A percentile compares a stretch with the other conserved stretches of the same genome.
phyloP scores from a whole-genome alignment of 2,797 vertebrate species.

The Delichon dasypus region DNA sequence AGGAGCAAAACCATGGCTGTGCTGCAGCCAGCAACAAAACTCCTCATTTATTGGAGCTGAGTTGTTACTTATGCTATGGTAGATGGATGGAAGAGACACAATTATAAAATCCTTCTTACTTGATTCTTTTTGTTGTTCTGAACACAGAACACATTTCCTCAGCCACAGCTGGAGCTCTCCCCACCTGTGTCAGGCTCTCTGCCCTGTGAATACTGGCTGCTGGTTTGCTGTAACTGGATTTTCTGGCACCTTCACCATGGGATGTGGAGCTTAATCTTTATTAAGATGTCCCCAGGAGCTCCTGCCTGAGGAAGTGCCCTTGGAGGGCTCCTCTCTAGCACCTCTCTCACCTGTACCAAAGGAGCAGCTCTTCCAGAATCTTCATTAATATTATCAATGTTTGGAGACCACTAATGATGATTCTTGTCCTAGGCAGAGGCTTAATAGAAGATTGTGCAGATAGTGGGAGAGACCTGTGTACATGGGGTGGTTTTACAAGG shows the following conservation, averaged over 20 bases:
- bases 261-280: background rate
- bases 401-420: background rate
- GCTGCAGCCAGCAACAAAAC: background rate
- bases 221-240: background rate
- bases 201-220: background rate
- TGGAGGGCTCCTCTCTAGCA: background rate
- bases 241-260: background rate
- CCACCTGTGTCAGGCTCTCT: background rate
- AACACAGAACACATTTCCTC: background rate
- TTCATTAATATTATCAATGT: background rate
- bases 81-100: background rate
- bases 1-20: background rate
- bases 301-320: background rate
- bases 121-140: background rate
- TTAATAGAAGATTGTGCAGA: background rate
- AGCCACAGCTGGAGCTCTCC: fast-evolving
- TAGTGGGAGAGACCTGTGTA: background rate
- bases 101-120: background rate
- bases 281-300: background rate
- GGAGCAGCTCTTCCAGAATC: background rate
- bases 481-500: background rate
- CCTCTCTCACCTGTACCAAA: background rate
- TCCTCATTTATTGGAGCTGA: background rate
- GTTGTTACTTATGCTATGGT: background rate
- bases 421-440: background rate